These are phyloP conservation scores for Chouioia cunea DNA, from an alignment of 2,888 invertebrate genomes.

Conservation along the genomic window DNA sequence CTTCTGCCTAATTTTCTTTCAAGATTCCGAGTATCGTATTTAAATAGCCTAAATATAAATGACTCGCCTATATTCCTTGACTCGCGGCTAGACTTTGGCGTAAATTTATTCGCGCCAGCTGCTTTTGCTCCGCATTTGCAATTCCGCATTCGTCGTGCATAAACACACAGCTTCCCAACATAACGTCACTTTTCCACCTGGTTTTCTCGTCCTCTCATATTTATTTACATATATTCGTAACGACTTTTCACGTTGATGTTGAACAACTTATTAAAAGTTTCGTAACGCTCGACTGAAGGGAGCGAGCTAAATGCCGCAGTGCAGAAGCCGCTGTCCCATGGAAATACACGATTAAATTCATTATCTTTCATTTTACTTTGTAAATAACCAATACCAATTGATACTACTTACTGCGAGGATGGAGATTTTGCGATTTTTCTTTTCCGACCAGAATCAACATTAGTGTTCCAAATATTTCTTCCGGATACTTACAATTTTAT, in stretches of 20 bases:
- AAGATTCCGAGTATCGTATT: constrained; percentile 41
- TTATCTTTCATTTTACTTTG: not conserved
- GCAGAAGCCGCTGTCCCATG: too few species aligned
- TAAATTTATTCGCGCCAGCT: constrained; percentile 29
- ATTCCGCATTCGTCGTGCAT: constrained; percentile 22
- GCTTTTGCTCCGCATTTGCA: not conserved
- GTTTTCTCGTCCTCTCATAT: not conserved
- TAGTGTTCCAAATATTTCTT: too few species aligned
- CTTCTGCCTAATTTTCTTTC: constrained; percentile 45
- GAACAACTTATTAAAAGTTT: constrained; percentile 44
- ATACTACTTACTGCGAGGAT: too few species aligned
- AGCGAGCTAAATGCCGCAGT: too few species aligned
- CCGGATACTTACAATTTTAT: too few species aligned
- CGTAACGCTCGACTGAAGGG: not conserved
- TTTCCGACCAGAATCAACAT: too few species aligned
- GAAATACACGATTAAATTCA: not conserved
- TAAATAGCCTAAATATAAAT: constrained; percentile 38
- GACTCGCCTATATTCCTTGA: constrained; percentile 3
- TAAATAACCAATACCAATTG: too few species aligned
- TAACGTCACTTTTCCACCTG: not conserved
- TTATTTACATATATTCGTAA: not conserved
- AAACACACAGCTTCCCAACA: constrained; percentile 7
- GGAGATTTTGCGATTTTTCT: too few species aligned
- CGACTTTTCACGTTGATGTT: not conserved
- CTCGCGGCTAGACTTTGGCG: not conserved